Conservation (phyloP, 1,140 invertebrate genomes). For the Grapholita molesta region DNA sequence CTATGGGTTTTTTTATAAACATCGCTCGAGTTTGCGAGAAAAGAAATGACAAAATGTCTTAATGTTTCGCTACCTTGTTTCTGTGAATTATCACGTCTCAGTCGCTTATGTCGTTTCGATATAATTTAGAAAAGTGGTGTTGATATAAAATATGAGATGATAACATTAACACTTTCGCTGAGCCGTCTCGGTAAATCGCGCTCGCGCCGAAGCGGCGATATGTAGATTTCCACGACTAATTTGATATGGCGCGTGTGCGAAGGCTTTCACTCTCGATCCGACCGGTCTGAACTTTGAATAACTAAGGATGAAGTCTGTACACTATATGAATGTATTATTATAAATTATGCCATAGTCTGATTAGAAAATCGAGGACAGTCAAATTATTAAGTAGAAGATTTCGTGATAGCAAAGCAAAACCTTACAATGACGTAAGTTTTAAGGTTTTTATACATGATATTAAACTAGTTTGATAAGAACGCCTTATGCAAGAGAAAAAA, state of each 20-base stretch:
- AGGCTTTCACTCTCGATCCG: slow-evolving; percentile 8
- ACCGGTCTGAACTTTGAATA: slow-evolving; percentile 5
- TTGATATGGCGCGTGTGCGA: slow-evolving; percentile 12
- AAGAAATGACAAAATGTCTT: neutral
- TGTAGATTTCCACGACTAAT: slow-evolving; percentile 12
- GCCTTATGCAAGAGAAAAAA: too few species aligned
- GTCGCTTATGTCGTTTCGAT: neutral
- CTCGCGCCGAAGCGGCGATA: neutral
- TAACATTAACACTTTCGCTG: slow-evolving; percentile 1
- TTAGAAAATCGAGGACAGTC: too few species aligned
- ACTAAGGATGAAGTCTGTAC: neutral
- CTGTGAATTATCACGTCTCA: neutral
- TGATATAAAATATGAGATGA: neutral
- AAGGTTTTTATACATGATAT: too few species aligned
- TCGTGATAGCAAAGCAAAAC: neutral
- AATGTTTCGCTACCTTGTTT: neutral
- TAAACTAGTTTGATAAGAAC: too few species aligned
- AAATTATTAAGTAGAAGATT: neutral
- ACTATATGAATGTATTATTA: neutral
- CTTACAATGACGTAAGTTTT: too few species aligned
- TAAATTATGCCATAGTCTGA: too few species aligned
- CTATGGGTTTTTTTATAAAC: neutral
- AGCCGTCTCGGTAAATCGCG: neutral
- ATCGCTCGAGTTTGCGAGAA: neutral
- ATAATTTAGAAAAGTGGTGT: neutral